Evolutionary conservation across 2,113 vertebrate species (phyloP).

Genomic region (Corydoras maculifer): DNA sequence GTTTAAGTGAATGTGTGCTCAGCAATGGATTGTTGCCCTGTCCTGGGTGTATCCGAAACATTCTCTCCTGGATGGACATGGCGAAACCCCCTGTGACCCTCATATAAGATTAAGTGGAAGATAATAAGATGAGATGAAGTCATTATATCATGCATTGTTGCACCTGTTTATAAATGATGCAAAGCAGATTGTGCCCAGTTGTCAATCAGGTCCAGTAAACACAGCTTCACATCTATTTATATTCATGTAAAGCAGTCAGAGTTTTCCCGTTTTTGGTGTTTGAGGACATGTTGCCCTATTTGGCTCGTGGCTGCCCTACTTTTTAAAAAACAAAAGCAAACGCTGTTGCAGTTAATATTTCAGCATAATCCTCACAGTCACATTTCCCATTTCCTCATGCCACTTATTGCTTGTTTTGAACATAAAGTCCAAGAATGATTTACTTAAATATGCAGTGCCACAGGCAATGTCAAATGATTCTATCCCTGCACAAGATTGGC

Average conservation of each 20-base stretch:
- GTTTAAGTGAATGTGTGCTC: no score
- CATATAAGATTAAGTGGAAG: no score
- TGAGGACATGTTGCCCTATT: not conserved
- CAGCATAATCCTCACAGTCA: conserved; percentile 40
- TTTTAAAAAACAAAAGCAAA: conserved; percentile 19
- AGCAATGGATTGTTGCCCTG: no score
- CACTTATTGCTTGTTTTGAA: conserved; percentile 44
- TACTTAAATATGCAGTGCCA: conserved; percentile 62
- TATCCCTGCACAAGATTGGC: conserved; percentile 59
- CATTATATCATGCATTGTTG: conserved; percentile 1
- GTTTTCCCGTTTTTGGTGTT: not conserved
- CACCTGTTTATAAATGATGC: conserved; percentile 16
- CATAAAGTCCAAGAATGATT: conserved; percentile 49
- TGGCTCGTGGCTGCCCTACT: conserved; percentile 6
- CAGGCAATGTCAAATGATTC: conserved; percentile 65
- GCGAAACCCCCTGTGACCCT: no score
- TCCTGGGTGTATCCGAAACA: no score
- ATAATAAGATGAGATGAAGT: not conserved
- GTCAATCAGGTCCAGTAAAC: not conserved
- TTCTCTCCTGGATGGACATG: no score
- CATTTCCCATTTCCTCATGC: conserved; percentile 51
- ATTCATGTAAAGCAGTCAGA: not conserved
- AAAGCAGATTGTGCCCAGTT: not conserved
- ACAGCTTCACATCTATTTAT: conserved; percentile 7
- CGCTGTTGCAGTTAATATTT: conserved; percentile 12